phyloP scores from a whole-genome alignment of 2,797 vertebrate species.

The Chaenodraco wilsoni region DNA sequence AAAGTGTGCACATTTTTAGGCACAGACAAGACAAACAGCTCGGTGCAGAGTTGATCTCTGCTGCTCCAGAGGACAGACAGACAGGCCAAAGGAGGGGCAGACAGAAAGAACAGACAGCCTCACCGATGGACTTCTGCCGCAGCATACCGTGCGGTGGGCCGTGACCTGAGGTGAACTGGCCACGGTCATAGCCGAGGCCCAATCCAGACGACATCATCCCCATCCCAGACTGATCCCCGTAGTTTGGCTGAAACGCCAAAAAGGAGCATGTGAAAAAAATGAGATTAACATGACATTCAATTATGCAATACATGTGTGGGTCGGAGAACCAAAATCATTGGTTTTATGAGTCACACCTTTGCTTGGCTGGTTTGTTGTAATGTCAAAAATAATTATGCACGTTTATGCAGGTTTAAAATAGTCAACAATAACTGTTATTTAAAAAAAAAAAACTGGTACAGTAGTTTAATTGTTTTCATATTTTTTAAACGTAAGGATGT shows the following conservation, averaged over 20 bases:
- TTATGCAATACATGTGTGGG: not conserved
- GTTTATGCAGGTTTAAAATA: not conserved
- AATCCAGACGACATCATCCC: slow-evolving; percentile 81
- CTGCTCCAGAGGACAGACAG: slow-evolving; percentile 73
- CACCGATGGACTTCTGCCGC: slow-evolving; percentile 95
- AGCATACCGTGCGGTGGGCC: slow-evolving; percentile 90
- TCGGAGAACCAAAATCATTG: not conserved
- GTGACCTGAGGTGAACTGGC: slow-evolving; percentile 87
- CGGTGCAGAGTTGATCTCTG: slow-evolving; percentile 55
- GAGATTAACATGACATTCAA: not conserved
- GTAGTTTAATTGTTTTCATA: not conserved
- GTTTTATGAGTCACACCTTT: not conserved
- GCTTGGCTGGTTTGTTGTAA: not conserved
- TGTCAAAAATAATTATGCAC: too few relatives aligned
- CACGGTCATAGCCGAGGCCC: slow-evolving; percentile 88
- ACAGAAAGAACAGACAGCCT: slow-evolving; percentile 79
- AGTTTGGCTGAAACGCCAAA: slow-evolving; percentile 81
- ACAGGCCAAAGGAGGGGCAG: slow-evolving; percentile 68
- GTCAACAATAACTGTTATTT: not conserved
- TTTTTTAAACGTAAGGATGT: not conserved
- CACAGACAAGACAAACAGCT: slow-evolving; percentile 67
- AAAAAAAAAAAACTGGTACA: not conserved
- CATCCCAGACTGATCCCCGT: slow-evolving; percentile 86
- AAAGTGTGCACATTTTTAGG: slow-evolving; percentile 38
- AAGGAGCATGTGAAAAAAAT: slow-evolving; percentile 4